Evolutionary conservation across 2,797 vertebrate species (phyloP), one percentile per base, ranked within the genome.

Genomic region (Arvicola amphibius): DNA sequence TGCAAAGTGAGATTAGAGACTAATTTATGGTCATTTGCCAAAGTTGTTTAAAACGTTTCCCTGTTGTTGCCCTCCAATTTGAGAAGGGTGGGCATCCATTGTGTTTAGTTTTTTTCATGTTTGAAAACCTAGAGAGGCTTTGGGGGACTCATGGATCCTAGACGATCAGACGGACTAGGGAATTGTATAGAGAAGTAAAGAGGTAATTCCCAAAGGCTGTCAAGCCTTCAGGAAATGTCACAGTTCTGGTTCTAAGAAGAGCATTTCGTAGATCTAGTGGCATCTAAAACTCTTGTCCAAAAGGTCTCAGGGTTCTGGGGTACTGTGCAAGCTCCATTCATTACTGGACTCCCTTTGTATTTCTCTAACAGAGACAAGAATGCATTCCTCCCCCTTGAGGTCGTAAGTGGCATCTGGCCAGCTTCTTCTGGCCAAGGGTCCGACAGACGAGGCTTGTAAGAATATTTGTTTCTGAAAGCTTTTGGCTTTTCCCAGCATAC

Each of bases 341-440:
- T 61, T 69, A 89, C 71, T 94, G 87, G 56, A 59, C 88, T 17
- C 59, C 27, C 40, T 94, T 95, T 96, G 94, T 91, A 37, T 94
- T 89, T 48, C 43, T 87, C 63, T 27, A 86, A 23, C 12, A 89
- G 79, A 16, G 37, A 32, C 78, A 89, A 92, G 16, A 94, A 61
- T 53, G 73, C 63, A 95, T 96, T 97, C 92, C n/a, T 97, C 14
- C n/a, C 25, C 78, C 79, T 92, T 94, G 74, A 96, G 69, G 13
- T 92, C 51, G 61, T 84, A 76, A 13, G 56, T 94, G 92, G 92
- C 69, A 19, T 89, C 56, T 87, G 67, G 67, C 95, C 91, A 94
- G 67, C 80, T 92, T 84, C 53, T 89, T 91, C 86, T 76, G 37
- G 63, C 96, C 56, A 71, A 96, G 65, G 46, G 74, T 94, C 37